phyloP scores from a whole-genome alignment of 2,888 invertebrate genomes.

The Gari tellinella region DNA sequence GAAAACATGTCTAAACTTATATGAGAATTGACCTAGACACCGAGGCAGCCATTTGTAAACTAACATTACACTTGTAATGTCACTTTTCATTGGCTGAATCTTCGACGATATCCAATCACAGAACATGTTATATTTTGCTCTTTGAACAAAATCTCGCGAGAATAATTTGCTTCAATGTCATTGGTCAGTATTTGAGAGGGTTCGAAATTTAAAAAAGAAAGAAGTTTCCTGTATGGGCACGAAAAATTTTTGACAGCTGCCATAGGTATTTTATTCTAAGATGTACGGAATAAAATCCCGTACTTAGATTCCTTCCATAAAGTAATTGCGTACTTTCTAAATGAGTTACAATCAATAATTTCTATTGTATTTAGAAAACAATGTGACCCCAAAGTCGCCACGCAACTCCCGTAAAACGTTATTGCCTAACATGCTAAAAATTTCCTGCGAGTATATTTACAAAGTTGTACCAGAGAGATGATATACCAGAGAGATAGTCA shows the following conservation, averaged over 20 bases:
- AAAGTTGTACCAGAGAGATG: too few species aligned
- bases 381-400: too few species aligned
- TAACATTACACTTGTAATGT: constrained; percentile 25
- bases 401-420: too few species aligned
- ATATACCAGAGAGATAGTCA: too few species aligned
- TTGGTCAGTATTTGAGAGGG: constrained; percentile 61
- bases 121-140: constrained; percentile 15
- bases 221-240: constrained; percentile 63
- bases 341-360: too few species aligned
- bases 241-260: constrained; percentile 22
- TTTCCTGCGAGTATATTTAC: too few species aligned
- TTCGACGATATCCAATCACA: constrained; percentile 47
- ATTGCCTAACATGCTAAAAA: too few species aligned
- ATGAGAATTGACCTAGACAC: constrained; percentile 8
- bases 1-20: constrained; percentile 60
- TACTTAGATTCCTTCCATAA: too few species aligned
- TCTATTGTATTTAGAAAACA: too few species aligned
- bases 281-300: too few species aligned
- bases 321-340: too few species aligned
- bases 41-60: constrained; percentile 63
- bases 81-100: constrained; percentile 46
- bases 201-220: constrained; percentile 75
- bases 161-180: constrained; percentile 39
- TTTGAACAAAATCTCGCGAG: constrained; percentile 37
- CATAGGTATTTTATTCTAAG: too few species aligned